Evolutionary conservation across 1,140 invertebrate genomes (phyloP).

Genomic region (Euwallacea similis): DNA sequence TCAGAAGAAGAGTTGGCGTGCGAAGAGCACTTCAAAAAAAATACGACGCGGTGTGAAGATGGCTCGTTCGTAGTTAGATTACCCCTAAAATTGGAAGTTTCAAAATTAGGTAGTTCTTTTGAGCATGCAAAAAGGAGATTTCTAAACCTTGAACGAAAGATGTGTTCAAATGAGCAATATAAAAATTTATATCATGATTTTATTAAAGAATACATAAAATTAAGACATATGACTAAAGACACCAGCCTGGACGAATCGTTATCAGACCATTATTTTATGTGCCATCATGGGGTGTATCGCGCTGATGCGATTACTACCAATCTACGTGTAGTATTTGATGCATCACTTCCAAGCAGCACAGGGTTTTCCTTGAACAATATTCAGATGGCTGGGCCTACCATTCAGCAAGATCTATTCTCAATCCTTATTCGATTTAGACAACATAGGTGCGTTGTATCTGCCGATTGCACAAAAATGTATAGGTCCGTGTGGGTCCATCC

Average conservation of each 20-base stretch:
- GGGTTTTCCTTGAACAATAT: conserved; percentile 45
- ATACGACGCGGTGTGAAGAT: conserved; percentile 2
- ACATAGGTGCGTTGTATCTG: conserved; percentile 50
- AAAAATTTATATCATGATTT: conserved; percentile 3
- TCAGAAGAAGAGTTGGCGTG: conserved; percentile 2
- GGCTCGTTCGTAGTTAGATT: conserved; percentile 29
- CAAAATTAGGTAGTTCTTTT: conserved; percentile 27
- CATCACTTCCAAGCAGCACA: conserved; percentile 43
- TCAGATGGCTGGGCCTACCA: conserved; percentile 43
- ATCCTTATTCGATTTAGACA: conserved; percentile 50
- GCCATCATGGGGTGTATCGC: conserved; percentile 23
- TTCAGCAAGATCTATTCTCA: conserved; percentile 50
- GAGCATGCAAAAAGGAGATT: conserved; percentile 29
- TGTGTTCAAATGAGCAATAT: not conserved
- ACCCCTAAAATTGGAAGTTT: conserved; percentile 16
- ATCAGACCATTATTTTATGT: conserved; percentile 31
- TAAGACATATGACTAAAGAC: not conserved
- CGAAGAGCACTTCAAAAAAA: conserved; percentile 7
- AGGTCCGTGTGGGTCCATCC: conserved; percentile 47
- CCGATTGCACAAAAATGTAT: conserved; percentile 55
- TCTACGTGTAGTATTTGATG: conserved; percentile 47
- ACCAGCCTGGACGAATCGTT: not conserved
- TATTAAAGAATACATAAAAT: conserved; percentile 1
- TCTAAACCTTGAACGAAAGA: conserved; percentile 38
- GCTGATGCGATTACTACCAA: not conserved